Conservation (phyloP, 2,888 invertebrate genomes). For the Parnassius apollo region DNA sequence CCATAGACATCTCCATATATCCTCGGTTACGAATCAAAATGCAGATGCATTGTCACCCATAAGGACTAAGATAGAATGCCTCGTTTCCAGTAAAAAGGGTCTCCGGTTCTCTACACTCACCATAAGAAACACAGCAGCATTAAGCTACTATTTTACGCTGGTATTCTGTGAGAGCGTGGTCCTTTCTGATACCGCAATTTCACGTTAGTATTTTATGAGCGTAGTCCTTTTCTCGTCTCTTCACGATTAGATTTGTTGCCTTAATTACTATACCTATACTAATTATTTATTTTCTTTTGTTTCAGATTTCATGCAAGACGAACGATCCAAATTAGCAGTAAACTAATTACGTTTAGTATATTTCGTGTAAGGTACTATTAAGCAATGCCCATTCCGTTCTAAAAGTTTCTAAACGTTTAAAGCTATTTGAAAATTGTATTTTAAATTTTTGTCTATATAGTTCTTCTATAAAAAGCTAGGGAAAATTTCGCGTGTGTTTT, state of each 20-base stretch:
- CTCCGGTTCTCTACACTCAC: too few relatives aligned
- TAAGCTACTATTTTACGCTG: too few relatives aligned
- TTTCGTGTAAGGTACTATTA: not conserved
- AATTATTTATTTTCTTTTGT: constrained; percentile 3
- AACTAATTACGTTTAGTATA: not conserved
- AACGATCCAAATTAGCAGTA: constrained; percentile 4
- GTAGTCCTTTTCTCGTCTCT: too few relatives aligned
- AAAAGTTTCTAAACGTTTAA: not conserved
- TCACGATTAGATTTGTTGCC: not conserved
- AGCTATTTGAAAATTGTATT: not conserved
- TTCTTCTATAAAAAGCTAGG: not conserved
- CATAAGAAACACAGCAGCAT: too few relatives aligned
- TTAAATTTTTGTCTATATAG: not conserved
- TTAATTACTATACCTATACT: not conserved
- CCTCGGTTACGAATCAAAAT: too few relatives aligned
- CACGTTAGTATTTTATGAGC: too few relatives aligned
- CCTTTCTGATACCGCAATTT: too few relatives aligned
- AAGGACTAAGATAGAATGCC: too few relatives aligned
- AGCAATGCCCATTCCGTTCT: constrained; percentile 5
- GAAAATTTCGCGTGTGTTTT: constrained; percentile 33
- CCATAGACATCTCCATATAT: too few relatives aligned
- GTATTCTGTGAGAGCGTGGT: too few relatives aligned
- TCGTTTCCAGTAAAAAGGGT: too few relatives aligned
- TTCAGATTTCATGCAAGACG: constrained; percentile 12
- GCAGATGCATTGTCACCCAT: too few relatives aligned